Percentiles rank a stretch among this genome's conserved stretches.
These are phyloP conservation scores for Tachysurus vachellii DNA, from an alignment of 2,113 vertebrate genomes.

Conservation along the genomic window DNA sequence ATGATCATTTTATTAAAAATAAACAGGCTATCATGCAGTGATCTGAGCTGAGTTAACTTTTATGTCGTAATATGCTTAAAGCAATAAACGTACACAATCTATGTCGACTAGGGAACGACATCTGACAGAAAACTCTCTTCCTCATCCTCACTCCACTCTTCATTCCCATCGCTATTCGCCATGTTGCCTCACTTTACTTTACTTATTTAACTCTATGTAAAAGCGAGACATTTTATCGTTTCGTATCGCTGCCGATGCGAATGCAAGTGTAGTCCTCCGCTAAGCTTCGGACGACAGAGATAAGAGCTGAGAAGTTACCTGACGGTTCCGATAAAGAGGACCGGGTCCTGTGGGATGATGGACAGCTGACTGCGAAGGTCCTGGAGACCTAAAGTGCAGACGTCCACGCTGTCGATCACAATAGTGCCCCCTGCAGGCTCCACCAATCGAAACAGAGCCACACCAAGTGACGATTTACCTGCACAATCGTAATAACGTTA, in stretches of 20 bases:
- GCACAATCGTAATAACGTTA: neutral
- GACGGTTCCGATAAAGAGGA: constrained; percentile 80
- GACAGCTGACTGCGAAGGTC: constrained; percentile 79
- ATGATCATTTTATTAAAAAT: neutral
- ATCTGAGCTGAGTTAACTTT: neutral
- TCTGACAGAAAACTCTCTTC: neutral
- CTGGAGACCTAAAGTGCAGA: constrained; percentile 68
- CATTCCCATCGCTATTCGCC: neutral
- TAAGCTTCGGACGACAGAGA: neutral
- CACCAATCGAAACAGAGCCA: constrained; percentile 75
- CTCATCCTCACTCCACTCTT: too few relatives aligned
- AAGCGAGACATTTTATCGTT: neutral
- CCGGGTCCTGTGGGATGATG: constrained; percentile 80
- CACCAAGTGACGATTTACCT: constrained; percentile 80
- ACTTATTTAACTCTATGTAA: neutral
- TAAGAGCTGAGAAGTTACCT: constrained; percentile 62
- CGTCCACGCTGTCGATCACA: constrained; percentile 74
- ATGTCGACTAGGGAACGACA: neutral
- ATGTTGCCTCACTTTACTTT: neutral
- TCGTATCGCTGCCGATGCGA: neutral
- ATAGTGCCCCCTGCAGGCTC: constrained; percentile 74
- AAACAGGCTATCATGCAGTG: neutral
- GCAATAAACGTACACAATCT: neutral
- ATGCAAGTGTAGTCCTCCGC: neutral
- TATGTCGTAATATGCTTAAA: neutral